phyloP scores from a whole-genome alignment of 2,888 invertebrate species.

The Seladonia tumulorum region DNA sequence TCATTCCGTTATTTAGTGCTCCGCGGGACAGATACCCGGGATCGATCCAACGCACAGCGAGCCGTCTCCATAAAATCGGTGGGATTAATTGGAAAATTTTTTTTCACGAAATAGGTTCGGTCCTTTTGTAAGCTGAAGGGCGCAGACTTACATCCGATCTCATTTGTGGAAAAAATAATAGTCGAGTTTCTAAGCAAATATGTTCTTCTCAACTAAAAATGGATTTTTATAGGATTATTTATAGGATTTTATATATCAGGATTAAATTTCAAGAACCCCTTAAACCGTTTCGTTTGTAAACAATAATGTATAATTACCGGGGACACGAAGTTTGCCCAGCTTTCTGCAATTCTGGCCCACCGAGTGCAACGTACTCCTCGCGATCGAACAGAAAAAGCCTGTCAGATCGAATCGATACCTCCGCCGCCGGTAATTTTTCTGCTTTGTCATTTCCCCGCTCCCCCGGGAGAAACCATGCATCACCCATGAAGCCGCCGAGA shows the following conservation, averaged over 20 bases:
- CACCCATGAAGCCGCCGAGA: neutral
- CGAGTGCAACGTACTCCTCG: neutral
- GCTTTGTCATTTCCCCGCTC: neutral
- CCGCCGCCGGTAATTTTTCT: neutral
- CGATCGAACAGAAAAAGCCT: neutral
- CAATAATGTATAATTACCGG: neutral
- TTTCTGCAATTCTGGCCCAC: neutral
- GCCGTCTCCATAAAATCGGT: neutral
- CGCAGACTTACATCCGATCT: too few relatives aligned
- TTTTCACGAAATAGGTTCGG: too few relatives aligned
- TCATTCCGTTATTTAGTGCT: conserved; percentile 1
- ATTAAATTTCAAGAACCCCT: too few relatives aligned
- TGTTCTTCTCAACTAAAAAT: too few relatives aligned
- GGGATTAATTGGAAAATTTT: too few relatives aligned
- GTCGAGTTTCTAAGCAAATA: too few relatives aligned
- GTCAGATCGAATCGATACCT: neutral
- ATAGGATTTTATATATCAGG: too few relatives aligned
- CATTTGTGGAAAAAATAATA: too few relatives aligned
- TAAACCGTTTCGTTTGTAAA: neutral
- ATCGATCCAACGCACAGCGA: neutral
- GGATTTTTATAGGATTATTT: too few relatives aligned
- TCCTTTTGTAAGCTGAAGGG: too few relatives aligned
- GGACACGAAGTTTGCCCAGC: neutral
- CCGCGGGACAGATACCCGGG: neutral
- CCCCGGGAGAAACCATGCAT: neutral